Percentiles rank a stretch among this genome's conserved stretches.
phyloP scores from a whole-genome alignment of 2,113 vertebrate genomes.

The Nyctibius bracteatus region DNA sequence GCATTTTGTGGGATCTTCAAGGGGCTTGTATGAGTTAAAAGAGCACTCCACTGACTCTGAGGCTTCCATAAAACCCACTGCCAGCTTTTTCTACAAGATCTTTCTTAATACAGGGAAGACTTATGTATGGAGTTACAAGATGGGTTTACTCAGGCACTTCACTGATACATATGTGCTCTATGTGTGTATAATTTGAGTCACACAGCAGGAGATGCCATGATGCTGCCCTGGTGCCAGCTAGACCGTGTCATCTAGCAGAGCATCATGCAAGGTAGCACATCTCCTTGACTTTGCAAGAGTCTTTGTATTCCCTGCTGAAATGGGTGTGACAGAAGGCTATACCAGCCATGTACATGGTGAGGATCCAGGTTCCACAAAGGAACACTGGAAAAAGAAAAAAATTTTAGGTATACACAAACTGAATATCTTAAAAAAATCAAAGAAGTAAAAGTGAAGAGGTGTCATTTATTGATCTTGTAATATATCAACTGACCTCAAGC shows the following conservation, averaged over 20 bases:
- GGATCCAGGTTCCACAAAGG: not conserved
- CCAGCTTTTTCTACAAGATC: not conserved
- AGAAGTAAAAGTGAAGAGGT: not conserved
- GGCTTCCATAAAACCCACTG: not conserved
- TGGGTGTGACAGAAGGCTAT: not conserved
- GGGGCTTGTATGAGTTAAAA: not conserved
- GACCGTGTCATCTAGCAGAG: not conserved
- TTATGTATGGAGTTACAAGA: rapidly evolving
- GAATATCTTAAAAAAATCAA: not conserved
- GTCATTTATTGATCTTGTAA: not conserved
- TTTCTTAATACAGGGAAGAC: not conserved
- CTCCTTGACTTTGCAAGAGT: not conserved
- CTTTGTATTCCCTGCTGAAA: not conserved
- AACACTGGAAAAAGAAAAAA: not conserved
- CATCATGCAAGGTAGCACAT: not conserved
- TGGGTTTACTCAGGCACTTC: not conserved
- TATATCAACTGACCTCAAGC: not conserved
- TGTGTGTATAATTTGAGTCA: not conserved
- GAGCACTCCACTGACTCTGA: not conserved
- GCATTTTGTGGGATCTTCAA: not conserved
- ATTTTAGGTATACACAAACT: not conserved
- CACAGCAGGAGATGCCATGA: rapidly evolving
- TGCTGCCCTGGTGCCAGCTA: not conserved
- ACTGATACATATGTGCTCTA: not conserved
- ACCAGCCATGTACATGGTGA: too few species aligned